A percentile compares a stretch with the other conserved stretches of the same genome.
Evolutionary conservation across 2,888 invertebrate species (phyloP).

Genomic region (Mechanitis mazaeus): DNA sequence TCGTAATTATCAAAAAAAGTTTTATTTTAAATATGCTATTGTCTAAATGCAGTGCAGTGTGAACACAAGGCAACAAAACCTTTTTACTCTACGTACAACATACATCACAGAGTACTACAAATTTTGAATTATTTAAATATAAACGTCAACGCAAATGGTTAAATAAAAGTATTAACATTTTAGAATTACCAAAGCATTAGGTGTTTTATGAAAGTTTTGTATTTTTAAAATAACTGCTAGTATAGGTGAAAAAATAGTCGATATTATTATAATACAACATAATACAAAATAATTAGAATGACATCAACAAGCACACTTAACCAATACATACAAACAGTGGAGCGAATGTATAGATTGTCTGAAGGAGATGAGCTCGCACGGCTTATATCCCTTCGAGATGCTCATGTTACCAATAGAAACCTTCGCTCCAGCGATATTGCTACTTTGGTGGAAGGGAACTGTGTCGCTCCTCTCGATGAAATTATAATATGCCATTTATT

Average conservation of each 20-base stretch:
- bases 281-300: conserved; percentile 35
- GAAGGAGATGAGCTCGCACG: conserved; percentile 79
- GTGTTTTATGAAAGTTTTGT: no score
- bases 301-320: conserved; percentile 46
- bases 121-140: no score
- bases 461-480: conserved; percentile 85
- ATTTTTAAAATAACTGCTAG: no score
- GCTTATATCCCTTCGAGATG: conserved; percentile 81
- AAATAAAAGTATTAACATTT: no score
- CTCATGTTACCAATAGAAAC: conserved; percentile 82
- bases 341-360: conserved; percentile 78
- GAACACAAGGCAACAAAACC: no score
- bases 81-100: no score
- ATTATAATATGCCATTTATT: conserved; percentile 84
- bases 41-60: no score
- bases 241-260: neutral
- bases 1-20: no score
- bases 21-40: no score
- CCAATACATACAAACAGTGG: conserved; percentile 71
- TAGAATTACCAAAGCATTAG: no score
- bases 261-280: neutral
- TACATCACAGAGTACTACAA: no score
- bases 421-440: conserved; percentile 84
- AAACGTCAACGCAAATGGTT: no score
- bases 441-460: conserved; percentile 80